Conservation (phyloP, 2,797 vertebrate genomes). For the Remorina albescens region DNA sequence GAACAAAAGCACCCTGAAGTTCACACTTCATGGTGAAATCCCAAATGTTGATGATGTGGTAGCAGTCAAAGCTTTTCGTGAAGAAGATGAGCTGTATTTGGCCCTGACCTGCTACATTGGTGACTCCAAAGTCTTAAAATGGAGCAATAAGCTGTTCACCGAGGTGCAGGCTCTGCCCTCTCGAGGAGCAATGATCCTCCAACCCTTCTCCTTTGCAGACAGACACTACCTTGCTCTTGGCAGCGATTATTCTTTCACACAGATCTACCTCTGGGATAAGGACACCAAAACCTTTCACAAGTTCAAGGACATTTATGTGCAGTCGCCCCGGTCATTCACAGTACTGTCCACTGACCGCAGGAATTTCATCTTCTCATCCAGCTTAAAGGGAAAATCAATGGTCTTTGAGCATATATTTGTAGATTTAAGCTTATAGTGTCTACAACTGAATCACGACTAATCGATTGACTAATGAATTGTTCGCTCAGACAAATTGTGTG, state of each 20-base stretch:
- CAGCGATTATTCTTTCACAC: slow-evolving; percentile 97
- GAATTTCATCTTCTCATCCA: slow-evolving; percentile 96
- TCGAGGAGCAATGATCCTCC: slow-evolving; percentile 94
- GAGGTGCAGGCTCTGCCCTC: slow-evolving; percentile 96
- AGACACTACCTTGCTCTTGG: slow-evolving; percentile 94
- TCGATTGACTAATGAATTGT: not conserved
- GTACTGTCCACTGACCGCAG: slow-evolving; percentile 90
- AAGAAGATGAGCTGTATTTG: slow-evolving; percentile 89
- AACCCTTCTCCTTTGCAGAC: slow-evolving; percentile 92
- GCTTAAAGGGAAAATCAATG: slow-evolving; percentile 97
- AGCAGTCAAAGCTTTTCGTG: slow-evolving; percentile 92
- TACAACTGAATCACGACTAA: slow-evolving; percentile 16
- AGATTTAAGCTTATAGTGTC: slow-evolving; percentile 89
- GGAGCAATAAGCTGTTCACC: slow-evolving; percentile 92
- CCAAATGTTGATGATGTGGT: slow-evolving; percentile 93
- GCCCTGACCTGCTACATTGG: slow-evolving; percentile 96
- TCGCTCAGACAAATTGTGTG: slow-evolving; percentile 15
- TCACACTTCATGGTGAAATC: slow-evolving; percentile 90
- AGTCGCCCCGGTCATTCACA: slow-evolving; percentile 95
- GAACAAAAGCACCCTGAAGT: slow-evolving; percentile 94
- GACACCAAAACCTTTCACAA: slow-evolving; percentile 91
- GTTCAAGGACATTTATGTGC: slow-evolving; percentile 97
- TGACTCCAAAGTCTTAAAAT: slow-evolving; percentile 95
- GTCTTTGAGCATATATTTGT: slow-evolving; percentile 95
- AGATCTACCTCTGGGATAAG: slow-evolving; percentile 94